These are phyloP conservation scores for Nettapus auritus DNA, from an alignment of 2,113 vertebrate species.

Conservation along the genomic window DNA sequence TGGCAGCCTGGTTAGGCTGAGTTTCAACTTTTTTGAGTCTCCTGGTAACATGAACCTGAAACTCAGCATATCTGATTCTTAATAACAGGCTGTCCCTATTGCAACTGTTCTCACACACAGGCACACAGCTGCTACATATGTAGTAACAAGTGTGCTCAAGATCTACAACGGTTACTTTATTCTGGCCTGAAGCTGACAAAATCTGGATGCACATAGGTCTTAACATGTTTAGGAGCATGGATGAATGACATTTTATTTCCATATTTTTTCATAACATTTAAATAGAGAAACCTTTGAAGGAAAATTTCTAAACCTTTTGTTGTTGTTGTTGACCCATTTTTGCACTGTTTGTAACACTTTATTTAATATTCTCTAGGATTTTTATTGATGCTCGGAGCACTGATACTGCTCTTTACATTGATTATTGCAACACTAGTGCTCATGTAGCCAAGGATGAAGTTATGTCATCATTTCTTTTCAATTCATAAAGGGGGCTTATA, in stretches of 20 bases:
- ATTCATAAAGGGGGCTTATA: no score
- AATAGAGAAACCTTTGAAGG: neutral
- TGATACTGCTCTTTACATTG: constrained; percentile 46
- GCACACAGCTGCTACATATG: neutral
- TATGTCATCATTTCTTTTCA: constrained; percentile 68
- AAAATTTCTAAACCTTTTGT: constrained; percentile 24
- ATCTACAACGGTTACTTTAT: neutral
- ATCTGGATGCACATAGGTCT: neutral
- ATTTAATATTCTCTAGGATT: neutral
- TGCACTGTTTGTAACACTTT: neutral
- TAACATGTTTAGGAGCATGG: neutral
- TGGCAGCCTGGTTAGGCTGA: constrained; percentile 80
- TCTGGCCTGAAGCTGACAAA: neutral
- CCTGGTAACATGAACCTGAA: constrained; percentile 76
- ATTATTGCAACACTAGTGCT: constrained; percentile 37
- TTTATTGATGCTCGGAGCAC: neutral
- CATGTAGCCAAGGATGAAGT: constrained; percentile 45
- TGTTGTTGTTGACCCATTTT: constrained; percentile 1
- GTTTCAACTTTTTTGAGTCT: constrained; percentile 76
- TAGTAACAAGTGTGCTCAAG: neutral
- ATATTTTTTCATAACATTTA: neutral
- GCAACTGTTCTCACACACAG: constrained; percentile 48
- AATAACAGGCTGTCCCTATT: constrained; percentile 64
- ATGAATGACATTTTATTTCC: neutral
- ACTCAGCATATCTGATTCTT: constrained; percentile 71